phyloP scores from a whole-genome alignment of 2,113 vertebrate genomes.

The Anser cygnoides region DNA sequence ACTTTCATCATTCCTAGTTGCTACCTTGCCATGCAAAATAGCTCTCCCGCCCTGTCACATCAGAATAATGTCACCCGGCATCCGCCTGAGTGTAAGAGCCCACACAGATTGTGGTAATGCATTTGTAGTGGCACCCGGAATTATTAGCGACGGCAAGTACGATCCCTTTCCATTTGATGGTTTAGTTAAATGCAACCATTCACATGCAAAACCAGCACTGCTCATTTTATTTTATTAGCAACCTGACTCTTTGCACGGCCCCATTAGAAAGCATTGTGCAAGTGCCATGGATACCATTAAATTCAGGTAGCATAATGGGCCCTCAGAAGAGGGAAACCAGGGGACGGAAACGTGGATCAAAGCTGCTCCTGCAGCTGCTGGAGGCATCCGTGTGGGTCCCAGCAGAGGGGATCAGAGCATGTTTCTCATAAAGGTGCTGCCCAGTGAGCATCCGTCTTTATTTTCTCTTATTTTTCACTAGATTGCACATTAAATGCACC shows the following conservation, averaged over 20 bases:
- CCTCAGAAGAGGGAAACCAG: not conserved
- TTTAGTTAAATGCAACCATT: constrained; percentile 12
- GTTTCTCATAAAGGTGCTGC: not conserved
- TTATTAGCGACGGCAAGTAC: not conserved
- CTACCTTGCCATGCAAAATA: not conserved
- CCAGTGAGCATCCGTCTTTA: not conserved
- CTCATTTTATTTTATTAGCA: constrained; percentile 5
- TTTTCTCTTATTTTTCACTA: not conserved
- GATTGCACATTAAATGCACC: not conserved
- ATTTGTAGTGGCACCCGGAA: not conserved
- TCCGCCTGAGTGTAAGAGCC: not conserved
- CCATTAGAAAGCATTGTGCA: constrained; percentile 4
- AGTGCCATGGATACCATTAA: constrained; percentile 25
- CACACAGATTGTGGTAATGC: not conserved
- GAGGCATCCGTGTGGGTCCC: not conserved
- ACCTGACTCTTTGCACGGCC: not conserved
- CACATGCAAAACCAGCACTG: not conserved
- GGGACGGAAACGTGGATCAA: not conserved
- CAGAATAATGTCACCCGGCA: not conserved
- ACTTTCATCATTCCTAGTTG: not conserved
- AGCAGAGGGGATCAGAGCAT: not conserved
- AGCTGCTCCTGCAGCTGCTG: not conserved
- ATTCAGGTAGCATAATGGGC: not conserved
- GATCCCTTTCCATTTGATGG: not conserved
- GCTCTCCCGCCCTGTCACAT: not conserved